Evolutionary conservation across 1,140 invertebrate genomes (phyloP).

Genomic region (Pomacea maculata): DNA sequence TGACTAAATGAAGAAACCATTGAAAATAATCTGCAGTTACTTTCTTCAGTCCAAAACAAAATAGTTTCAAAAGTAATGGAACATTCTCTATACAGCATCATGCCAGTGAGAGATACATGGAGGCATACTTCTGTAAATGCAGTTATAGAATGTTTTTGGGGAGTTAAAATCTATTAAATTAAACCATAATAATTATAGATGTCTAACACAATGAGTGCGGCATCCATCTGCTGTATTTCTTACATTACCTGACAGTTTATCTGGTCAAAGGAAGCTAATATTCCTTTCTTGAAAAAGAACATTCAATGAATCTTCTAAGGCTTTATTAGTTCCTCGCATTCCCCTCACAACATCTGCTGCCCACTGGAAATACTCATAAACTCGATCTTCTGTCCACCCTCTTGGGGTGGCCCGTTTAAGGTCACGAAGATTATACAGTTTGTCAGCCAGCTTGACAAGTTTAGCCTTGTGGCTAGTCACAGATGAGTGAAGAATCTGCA

Average conservation of each 20-base stretch:
- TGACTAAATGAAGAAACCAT: too few species aligned
- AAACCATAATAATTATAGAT: too few species aligned
- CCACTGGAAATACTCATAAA: slow-evolving; percentile 79
- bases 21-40: too few species aligned
- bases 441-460: slow-evolving; percentile 85
- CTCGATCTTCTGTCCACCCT: slow-evolving; percentile 73
- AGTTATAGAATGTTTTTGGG: too few species aligned
- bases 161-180: too few species aligned
- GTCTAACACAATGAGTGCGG: too few species aligned
- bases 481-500: slow-evolving; percentile 77
- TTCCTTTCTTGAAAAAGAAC: slow-evolving; percentile 64
- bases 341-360: slow-evolving; percentile 76
- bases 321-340: slow-evolving; percentile 74
- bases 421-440: slow-evolving; percentile 86
- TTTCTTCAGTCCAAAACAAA: too few species aligned
- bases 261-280: slow-evolving; percentile 6
- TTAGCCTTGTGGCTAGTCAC: slow-evolving; percentile 74
- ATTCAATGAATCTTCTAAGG: slow-evolving; percentile 74
- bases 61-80: too few species aligned
- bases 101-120: too few species aligned
- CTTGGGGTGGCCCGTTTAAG: slow-evolving; percentile 72
- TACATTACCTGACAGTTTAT: neutral
- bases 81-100: too few species aligned
- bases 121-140: too few species aligned
- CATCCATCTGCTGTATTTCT: neutral